Conservation (phyloP, 2,797 vertebrate genomes). For the Limnodromus scolopaceus region DNA sequence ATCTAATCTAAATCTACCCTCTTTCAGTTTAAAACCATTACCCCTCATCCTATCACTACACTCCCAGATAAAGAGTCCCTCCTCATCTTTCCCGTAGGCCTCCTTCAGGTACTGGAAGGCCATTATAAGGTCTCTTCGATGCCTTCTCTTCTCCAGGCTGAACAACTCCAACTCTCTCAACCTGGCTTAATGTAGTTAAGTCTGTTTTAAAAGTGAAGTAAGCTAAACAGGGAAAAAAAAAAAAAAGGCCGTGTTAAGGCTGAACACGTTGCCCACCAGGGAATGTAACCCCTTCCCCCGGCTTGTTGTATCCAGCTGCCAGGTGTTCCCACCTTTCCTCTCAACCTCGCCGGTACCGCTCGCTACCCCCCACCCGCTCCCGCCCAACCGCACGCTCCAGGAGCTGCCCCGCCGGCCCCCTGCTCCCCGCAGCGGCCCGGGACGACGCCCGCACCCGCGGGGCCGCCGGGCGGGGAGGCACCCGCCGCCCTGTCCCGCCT, state of each 20-base stretch:
- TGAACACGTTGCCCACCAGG: neutral
- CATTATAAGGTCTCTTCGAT: too few relatives aligned
- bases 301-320: rapidly evolving
- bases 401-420: neutral
- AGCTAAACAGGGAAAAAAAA: neutral
- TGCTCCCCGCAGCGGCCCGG: neutral
- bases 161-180: too few relatives aligned
- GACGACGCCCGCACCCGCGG: neutral
- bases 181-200: neutral
- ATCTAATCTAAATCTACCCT: too few relatives aligned
- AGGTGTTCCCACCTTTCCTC: rapidly evolving
- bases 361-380: neutral
- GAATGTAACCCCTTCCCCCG: neutral
- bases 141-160: too few relatives aligned
- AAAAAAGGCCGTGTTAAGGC: neutral
- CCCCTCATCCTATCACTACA: too few relatives aligned
- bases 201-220: neutral
- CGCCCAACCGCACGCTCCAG: neutral
- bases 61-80: too few relatives aligned
- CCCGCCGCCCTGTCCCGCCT: too few relatives aligned
- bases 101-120: too few relatives aligned
- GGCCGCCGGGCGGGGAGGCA: neutral
- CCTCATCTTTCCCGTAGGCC: too few relatives aligned
- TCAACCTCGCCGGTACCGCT: rapidly evolving
- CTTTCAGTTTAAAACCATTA: too few relatives aligned